A percentile compares a stretch with the other conserved stretches of the same genome.
Evolutionary conservation across 2,888 invertebrate species (phyloP).

Genomic region (Acholoe squamosa): DNA sequence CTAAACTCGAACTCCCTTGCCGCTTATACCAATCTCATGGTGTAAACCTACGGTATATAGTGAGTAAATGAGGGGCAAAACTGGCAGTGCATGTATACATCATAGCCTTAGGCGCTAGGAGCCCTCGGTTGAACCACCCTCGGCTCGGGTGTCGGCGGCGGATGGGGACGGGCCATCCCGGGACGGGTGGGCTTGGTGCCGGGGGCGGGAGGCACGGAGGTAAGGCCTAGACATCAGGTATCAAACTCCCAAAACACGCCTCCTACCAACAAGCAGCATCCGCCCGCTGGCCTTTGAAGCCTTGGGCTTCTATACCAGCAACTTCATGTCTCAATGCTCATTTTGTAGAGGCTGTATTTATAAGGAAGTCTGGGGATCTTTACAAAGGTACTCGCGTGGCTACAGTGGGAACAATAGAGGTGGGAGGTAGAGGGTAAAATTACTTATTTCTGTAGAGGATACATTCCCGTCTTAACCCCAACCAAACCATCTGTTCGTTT

Average conservation of each 20-base stretch:
- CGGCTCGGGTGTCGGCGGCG: slow-evolving; percentile 40
- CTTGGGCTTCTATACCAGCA: not conserved
- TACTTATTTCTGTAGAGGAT: not conserved
- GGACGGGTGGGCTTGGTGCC: not conserved
- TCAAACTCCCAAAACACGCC: slow-evolving; percentile 39
- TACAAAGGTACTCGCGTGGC: not conserved
- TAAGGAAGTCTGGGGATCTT: not conserved
- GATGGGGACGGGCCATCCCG: not conserved
- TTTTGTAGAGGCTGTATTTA: not conserved
- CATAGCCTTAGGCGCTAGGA: slow-evolving; percentile 1
- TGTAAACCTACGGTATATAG: not conserved
- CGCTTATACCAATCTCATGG: too few relatives aligned
- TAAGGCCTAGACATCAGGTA: not conserved
- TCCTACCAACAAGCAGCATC: not conserved
- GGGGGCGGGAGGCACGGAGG: not conserved
- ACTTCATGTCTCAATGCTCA: slow-evolving; percentile 13
- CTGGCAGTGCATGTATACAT: not conserved
- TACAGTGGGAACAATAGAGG: not conserved
- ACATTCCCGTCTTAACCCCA: not conserved
- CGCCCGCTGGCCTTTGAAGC: slow-evolving; percentile 14
- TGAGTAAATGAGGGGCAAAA: not conserved
- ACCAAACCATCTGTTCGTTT: not conserved
- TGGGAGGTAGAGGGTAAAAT: not conserved
- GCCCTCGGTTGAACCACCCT: not conserved
- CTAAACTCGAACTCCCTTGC: too few relatives aligned